Base-by-base conservation (phyloP, 2,113 vertebrate genomes). In the Gavialis gangeticus region DNA sequence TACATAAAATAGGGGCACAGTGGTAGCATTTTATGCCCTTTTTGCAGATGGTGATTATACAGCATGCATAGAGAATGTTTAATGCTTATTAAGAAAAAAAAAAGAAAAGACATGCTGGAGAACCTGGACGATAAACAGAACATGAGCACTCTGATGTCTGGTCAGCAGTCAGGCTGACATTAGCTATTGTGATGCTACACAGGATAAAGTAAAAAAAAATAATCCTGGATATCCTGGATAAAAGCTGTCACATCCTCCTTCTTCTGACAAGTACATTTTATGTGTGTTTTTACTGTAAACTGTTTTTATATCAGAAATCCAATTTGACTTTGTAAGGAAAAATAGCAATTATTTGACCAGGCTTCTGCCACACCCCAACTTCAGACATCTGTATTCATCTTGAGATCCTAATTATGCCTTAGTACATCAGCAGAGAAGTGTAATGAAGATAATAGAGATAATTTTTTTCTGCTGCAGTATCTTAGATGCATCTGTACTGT, bases 351-450 rank as follows among this genome's bases (percentile, higher is more conserved):
- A 9, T 63, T 86, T 86, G 63, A 91, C 34, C 46, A 82, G 15
- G 89, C n/a, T 3, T 2, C 9, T 77, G 2, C 66, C 18, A 2
- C 73, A 55, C 77, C 84, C 82, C 92, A 85, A 96, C 96, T 84
- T 79, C 80, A 86, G 84, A 79, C 64, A 10, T 94, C 64, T 56
- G 16, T 93, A 27, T 95, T 86, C 8, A 13, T 95, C 91, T 94
- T 57, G 3, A 1, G 87, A 24, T 95, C 79, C 37, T 94, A 92
- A 95, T 96, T 92, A 93, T 93, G 77, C 56, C 64, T 96, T 69
- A 76, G 58, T 96, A 56, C 89, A 80, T 88, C 64, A 94, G 66
- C 84, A 95, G 89, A 80, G 84, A 55, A 94, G 77, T 88, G 34
- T 95, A 82, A 78, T 91, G 78, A 92, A 93, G 82, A 84, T 93